A percentile compares a stretch with the other conserved stretches of the same genome.
These are phyloP conservation scores for Cotesia chilonis DNA, from an alignment of 1,140 invertebrate species.

Conservation along the genomic window DNA sequence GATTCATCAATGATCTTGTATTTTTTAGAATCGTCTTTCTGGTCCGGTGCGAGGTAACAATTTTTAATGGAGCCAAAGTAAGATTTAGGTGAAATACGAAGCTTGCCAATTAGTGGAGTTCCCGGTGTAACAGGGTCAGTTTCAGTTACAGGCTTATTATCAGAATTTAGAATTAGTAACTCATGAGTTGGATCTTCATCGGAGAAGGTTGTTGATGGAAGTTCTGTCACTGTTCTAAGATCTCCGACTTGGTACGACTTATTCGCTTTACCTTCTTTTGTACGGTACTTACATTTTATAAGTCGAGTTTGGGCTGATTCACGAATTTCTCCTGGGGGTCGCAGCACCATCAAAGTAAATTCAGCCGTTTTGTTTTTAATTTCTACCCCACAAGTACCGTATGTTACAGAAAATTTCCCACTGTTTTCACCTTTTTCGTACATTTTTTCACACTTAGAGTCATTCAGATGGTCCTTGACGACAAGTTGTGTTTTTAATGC, in stretches of 20 bases:
- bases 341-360: neutral
- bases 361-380: neutral
- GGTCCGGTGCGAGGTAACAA: neutral
- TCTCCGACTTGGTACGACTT: no score
- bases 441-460: neutral
- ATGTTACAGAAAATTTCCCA: neutral
- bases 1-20: neutral
- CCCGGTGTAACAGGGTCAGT: no score
- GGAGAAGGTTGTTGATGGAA: no score
- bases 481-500: neutral
- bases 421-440: neutral
- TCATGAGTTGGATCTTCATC: no score
- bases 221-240: no score
- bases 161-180: no score
- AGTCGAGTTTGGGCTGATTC: neutral
- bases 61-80: neutral
- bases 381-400: neutral
- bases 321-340: neutral
- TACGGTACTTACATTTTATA: neutral
- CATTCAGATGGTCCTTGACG: neutral
- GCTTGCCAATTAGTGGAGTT: no score
- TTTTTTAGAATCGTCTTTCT: neutral
- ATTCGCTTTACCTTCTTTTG: neutral
- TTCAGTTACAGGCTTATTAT: no score
- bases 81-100: no score